Base-by-base conservation (phyloP, 2,888 invertebrate species). In the Eupithecia vulgata region DNA sequence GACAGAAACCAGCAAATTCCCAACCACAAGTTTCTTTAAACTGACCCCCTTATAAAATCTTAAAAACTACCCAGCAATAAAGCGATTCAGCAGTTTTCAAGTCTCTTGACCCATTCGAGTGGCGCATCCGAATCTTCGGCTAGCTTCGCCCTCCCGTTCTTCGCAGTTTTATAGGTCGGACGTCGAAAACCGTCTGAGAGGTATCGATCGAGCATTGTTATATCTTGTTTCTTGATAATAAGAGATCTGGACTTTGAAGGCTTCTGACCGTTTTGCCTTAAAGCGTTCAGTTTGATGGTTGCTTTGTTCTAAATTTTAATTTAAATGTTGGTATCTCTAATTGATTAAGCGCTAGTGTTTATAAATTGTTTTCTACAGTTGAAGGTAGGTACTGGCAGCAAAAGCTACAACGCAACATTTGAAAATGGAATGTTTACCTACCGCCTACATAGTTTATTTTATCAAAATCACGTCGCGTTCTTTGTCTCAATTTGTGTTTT, bases 141-240 rank as follows among this genome's bases (percentile, higher is more conserved):
- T 59, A 21, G 59, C 59, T 15, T 73, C 75, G 64, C 81, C 78
- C 77, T 80, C 75, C 80, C 82, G 83, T 62, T 86, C 88, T 87
- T 85, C 85, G 80, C 85, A 87, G 87, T 90, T 90, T 89, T 90
- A 89, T 90, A 87, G 90, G 90, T 90, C 90, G 87, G 76, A 76
- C 72, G 72, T 78, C 78, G 81, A 78, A 80, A 80, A 81, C 73
- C 71, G 80, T 81, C 81, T 76, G 73, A 76, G 71, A 72, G 69
- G 71, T 82, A 84, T 84, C 80, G 83, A 84, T 81, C 83, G 79
- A 70, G 48, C 78, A 75, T 80, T 78, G 78, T 80, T 77, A 78
- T 77, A 78, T 76, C 75, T 78, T 72, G 76, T 78, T 76, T 70
- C 73, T 72, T 48, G 64, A 69, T 76, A 78, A 67, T 74, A 74